A percentile compares a stretch with the other conserved stretches of the same genome.
Conservation (phyloP, 2,113 vertebrate species). For the Stictonetta naevosa region DNA sequence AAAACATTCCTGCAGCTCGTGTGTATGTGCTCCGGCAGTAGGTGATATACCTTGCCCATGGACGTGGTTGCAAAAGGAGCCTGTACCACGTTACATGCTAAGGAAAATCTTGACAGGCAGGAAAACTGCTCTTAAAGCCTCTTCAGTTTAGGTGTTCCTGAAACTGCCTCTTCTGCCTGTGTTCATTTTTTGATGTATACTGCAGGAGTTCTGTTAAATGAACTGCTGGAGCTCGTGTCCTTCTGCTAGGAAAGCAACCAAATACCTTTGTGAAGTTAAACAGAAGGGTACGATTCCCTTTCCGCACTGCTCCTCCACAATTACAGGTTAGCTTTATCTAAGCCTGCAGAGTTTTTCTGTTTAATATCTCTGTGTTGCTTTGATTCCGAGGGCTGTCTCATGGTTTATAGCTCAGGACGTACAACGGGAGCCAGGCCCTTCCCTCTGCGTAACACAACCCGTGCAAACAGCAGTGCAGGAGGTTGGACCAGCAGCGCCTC, state of each 20-base stretch:
- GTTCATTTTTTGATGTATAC: fast-evolving
- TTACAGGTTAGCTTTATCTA: neutral
- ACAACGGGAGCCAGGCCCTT: neutral
- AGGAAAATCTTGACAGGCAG: neutral
- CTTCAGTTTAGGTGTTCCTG: neutral
- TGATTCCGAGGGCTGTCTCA: neutral
- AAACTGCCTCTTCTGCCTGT: neutral
- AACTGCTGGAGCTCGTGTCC: neutral
- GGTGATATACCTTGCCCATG: neutral
- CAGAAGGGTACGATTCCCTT: neutral
- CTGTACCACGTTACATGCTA: neutral
- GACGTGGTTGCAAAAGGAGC: neutral
- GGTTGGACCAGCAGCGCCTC: neutral
- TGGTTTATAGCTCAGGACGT: neutral
- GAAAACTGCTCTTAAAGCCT: neutral
- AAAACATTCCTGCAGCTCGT: neutral
- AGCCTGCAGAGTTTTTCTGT: neutral
- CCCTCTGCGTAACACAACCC: neutral
- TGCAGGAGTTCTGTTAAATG: neutral
- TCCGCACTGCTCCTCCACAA: neutral
- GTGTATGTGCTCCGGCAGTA: neutral
- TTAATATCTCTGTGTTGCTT: neutral
- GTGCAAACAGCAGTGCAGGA: neutral
- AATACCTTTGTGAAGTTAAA: neutral
- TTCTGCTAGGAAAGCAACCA: neutral